A percentile compares a stretch with the other conserved stretches of the same genome.
phyloP scores from a whole-genome alignment of 2,113 vertebrate species.

The Axis porcinus region DNA sequence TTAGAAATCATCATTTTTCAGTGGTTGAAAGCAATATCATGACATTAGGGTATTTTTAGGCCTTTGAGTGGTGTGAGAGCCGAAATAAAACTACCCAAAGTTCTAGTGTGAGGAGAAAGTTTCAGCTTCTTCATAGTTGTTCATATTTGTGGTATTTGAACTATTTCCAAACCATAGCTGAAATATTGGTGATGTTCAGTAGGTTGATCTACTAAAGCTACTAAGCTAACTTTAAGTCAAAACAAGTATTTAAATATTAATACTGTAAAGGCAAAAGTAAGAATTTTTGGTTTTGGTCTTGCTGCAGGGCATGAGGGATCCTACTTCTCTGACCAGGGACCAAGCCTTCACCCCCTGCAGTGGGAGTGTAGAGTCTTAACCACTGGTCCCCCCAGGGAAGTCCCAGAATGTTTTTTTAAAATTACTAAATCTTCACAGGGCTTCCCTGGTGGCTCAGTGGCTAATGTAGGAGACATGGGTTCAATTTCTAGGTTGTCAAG shows the following conservation, averaged over 20 bases:
- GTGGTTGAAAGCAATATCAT: background rate
- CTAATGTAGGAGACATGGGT: background rate
- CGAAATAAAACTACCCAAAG: background rate
- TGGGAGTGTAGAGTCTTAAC: background rate
- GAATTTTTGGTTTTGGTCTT: background rate
- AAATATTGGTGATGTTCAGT: constrained; percentile 4
- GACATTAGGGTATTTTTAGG: background rate
- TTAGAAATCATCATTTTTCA: background rate
- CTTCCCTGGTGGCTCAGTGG: background rate
- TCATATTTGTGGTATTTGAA: background rate
- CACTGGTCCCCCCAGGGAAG: background rate
- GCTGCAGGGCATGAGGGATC: background rate
- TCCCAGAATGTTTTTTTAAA: constrained; percentile 2
- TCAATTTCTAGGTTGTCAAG: background rate
- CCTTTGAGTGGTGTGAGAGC: background rate
- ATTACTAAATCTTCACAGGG: background rate
- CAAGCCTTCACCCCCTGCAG: background rate
- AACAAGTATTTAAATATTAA: background rate
- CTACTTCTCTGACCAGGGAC: background rate
- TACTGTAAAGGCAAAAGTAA: background rate
- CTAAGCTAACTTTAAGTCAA: background rate
- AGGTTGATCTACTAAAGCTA: background rate
- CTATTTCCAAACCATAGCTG: background rate
- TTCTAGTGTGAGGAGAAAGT: background rate
- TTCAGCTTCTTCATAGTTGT: background rate